phyloP scores from a whole-genome alignment of 2,888 invertebrate genomes.

The Drosophila formosana region DNA sequence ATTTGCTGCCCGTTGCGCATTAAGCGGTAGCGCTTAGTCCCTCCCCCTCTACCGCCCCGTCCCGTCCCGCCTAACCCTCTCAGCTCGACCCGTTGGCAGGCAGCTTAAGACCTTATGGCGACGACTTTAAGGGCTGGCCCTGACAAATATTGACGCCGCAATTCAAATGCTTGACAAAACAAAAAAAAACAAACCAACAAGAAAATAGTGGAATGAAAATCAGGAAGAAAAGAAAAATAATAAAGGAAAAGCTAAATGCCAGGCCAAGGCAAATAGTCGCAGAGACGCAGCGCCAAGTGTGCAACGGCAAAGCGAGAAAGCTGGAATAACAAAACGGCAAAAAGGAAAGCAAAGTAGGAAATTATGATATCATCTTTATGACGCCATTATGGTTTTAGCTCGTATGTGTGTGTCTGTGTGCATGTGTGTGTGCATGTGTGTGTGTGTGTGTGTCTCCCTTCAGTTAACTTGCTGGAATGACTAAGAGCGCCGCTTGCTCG shows the following conservation, averaged over 20 bases:
- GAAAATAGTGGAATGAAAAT: constrained; percentile 8
- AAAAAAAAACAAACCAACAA: neutral
- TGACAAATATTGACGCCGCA: constrained; percentile 69
- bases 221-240: constrained; percentile 34
- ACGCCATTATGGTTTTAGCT: constrained; percentile 71
- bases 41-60: no score
- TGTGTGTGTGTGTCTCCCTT: constrained; percentile 36
- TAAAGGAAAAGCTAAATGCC: constrained; percentile 42
- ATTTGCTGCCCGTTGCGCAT: constrained; percentile 62
- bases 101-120: constrained; percentile 22
- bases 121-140: constrained; percentile 39
- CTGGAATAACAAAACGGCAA: constrained; percentile 37
- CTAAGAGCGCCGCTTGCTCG: constrained; percentile 39
- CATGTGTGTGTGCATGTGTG: constrained; percentile 22
- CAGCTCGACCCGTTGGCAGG: neutral
- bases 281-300: constrained; percentile 34
- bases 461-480: constrained; percentile 57
- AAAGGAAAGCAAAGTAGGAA: constrained; percentile 73
- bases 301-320: constrained; percentile 52
- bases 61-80: neutral
- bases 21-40: constrained; percentile 15
- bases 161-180: constrained; percentile 65
- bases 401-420: constrained; percentile 24
- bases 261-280: constrained; percentile 54
- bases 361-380: constrained; percentile 76